These are phyloP conservation scores for Vannuccia rotundouncinata DNA, from an alignment of 2,888 invertebrate species.

Conservation along the genomic window DNA sequence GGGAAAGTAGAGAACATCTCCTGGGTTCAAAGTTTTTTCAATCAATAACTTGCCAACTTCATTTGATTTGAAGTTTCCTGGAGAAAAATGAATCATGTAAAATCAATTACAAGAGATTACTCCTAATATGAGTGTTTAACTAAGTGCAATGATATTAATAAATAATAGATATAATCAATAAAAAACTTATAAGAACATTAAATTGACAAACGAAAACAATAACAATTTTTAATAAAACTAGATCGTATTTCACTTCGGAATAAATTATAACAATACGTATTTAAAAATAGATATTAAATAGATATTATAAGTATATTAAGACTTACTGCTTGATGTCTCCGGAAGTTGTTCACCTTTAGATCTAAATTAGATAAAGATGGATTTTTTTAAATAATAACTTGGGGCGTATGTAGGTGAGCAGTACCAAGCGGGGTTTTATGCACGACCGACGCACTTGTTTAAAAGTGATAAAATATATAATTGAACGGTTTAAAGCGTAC, in stretches of 20 bases:
- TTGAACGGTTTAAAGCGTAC: no score
- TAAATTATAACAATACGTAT: no score
- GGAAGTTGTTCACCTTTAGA: not conserved
- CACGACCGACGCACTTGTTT: no score
- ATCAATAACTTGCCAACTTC: conserved; percentile 72
- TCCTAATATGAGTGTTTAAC: no score
- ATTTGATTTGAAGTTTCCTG: conserved; percentile 58
- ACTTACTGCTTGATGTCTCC: not conserved
- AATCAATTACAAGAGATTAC: no score
- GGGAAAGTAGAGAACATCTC: conserved; percentile 88
- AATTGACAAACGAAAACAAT: not conserved
- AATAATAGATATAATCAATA: not conserved
- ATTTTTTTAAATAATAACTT: no score
- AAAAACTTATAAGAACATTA: not conserved
- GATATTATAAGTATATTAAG: not conserved
- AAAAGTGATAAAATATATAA: no score
- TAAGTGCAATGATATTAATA: not conserved
- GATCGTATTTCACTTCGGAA: no score
- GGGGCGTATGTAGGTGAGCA: no score
- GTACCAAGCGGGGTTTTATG: no score
- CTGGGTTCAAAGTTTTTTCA: conserved; percentile 72
- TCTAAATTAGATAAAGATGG: no score
- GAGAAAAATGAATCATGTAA: conserved; percentile 38
- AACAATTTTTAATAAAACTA: no score
- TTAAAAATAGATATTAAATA: not conserved